These are phyloP conservation scores for Drosophila ambigua DNA, from an alignment of 1,140 invertebrate genomes.

Conservation along the genomic window DNA sequence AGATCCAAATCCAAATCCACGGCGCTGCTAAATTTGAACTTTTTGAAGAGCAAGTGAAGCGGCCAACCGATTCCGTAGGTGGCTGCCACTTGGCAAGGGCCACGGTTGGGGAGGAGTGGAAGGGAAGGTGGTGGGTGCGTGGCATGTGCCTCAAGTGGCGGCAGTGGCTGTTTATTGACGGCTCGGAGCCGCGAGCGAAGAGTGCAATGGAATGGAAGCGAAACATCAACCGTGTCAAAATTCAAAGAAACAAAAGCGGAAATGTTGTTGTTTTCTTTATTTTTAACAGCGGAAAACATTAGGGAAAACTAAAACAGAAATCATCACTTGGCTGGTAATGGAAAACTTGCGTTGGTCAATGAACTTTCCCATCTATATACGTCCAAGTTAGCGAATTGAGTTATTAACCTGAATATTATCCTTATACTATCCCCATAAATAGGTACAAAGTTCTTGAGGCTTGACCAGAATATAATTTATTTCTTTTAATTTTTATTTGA, in stretches of 20 bases:
- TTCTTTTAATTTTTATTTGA: too few species aligned
- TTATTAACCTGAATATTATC: conserved; percentile 22
- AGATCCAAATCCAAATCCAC: conserved; percentile 41
- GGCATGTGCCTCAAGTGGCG: conserved; percentile 74
- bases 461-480: too few species aligned
- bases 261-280: conserved; percentile 78
- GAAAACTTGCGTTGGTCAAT: conserved; percentile 67
- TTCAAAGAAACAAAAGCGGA: conserved; percentile 81
- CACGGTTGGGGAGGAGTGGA: neutral
- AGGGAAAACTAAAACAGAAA: conserved; percentile 64
- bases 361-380: conserved; percentile 56
- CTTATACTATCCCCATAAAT: too few species aligned
- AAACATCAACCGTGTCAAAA: conserved; percentile 69
- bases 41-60: conserved; percentile 69
- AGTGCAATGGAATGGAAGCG: conserved; percentile 42
- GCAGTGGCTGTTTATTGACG: conserved; percentile 47
- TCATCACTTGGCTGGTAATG: conserved; percentile 48
- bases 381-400: conserved; percentile 19
- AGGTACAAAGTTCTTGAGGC: too few species aligned
- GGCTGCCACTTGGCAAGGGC: conserved; percentile 68
- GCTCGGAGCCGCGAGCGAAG: conserved; percentile 7
- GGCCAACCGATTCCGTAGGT: conserved; percentile 56
- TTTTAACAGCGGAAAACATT: conserved; percentile 64
- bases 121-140: conserved; percentile 11
- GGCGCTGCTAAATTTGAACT: conserved; percentile 10